Evolutionary conservation across 2,113 vertebrate species (phyloP).

Genomic region (Cercopithecus mona): DNA sequence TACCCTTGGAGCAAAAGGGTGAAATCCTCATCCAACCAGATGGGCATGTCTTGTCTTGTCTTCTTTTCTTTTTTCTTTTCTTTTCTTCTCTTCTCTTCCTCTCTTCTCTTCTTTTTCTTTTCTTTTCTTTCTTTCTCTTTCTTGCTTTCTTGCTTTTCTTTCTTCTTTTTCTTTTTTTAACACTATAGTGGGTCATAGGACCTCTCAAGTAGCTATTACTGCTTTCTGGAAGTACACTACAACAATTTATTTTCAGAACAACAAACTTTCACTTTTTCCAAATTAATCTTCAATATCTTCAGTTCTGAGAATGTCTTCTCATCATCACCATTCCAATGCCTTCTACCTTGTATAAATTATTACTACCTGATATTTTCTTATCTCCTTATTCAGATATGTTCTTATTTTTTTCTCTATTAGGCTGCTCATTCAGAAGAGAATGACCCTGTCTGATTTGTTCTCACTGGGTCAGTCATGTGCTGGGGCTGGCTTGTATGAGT

Average conservation of each 20-base stretch:
- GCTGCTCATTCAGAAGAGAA: not conserved
- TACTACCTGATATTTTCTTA: not conserved
- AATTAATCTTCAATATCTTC: not conserved
- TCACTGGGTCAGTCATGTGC: not conserved
- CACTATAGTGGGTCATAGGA: not conserved
- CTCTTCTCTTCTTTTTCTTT: no score
- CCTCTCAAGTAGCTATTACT: not conserved
- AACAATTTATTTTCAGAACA: not conserved
- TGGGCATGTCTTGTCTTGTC: no score
- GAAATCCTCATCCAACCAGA: not conserved
- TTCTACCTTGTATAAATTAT: not conserved
- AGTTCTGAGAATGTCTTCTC: not conserved
- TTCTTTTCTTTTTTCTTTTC: no score
- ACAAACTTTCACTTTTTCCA: not conserved
- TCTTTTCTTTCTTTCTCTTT: no score
- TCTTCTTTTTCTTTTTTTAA: not conserved
- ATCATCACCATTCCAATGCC: not conserved
- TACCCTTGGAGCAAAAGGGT: not conserved
- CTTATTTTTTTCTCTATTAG: not conserved
- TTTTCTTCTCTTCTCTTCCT: fast-evolving
- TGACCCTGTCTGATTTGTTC: not conserved
- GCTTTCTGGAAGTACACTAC: not conserved
- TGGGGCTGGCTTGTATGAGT: not conserved
- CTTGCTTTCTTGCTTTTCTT: not conserved
- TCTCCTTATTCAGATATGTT: not conserved